phyloP scores from a whole-genome alignment of 2,888 invertebrate species.

The Abrostola triplasia region DNA sequence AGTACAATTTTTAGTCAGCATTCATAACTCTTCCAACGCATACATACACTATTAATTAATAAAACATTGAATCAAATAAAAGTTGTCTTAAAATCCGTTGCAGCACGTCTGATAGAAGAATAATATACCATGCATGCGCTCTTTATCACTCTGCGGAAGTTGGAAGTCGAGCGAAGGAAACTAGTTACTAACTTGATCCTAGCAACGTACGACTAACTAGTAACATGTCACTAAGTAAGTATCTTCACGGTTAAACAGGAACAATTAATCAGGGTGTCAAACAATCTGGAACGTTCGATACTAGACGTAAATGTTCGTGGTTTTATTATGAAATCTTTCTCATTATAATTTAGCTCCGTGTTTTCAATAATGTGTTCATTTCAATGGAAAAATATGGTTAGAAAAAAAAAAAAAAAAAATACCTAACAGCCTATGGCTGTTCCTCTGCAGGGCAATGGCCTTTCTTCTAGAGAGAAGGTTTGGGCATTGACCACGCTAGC shows the following conservation, averaged over 20 bases:
- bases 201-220: constrained; percentile 27
- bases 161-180: constrained; percentile 34
- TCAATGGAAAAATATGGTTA: too few species aligned
- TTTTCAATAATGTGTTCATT: too few species aligned
- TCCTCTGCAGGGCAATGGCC: too few species aligned
- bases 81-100: constrained; percentile 8
- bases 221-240: constrained; percentile 44
- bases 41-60: not conserved
- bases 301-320: constrained; percentile 8
- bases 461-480: too few species aligned
- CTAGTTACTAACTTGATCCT: constrained; percentile 40
- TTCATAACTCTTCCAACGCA: too few species aligned
- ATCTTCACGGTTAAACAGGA: constrained; percentile 30
- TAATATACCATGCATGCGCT: constrained; percentile 37
- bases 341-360: not conserved
- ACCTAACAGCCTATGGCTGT: too few species aligned
- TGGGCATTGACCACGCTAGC: too few species aligned
- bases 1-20: too few species aligned
- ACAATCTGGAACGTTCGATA: constrained; percentile 17
- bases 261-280: constrained; percentile 37
- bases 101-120: constrained; percentile 26
- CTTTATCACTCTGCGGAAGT: constrained; percentile 41
- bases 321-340: not conserved
- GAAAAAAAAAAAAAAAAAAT: too few species aligned
- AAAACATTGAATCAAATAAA: not conserved